phyloP scores from a whole-genome alignment of 2,797 vertebrate genomes.

The Geotrypetes seraphini region DNA sequence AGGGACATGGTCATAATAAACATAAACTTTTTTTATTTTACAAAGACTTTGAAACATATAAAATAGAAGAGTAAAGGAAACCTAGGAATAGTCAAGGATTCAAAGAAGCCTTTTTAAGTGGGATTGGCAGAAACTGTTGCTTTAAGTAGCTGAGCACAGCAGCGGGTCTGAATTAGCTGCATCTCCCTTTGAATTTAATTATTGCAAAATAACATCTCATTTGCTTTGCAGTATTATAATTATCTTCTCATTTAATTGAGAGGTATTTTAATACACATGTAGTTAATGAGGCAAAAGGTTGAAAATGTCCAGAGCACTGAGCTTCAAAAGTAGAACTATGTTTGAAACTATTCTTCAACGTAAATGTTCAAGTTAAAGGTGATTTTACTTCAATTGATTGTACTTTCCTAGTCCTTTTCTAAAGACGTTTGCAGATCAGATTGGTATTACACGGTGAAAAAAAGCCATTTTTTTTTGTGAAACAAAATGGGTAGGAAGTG shows the following conservation, averaged over 20 bases:
- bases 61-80: no score
- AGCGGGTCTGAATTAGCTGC: slow-evolving; percentile 39
- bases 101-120: no score
- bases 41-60: no score
- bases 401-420: slow-evolving; percentile 20
- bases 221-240: slow-evolving; percentile 55
- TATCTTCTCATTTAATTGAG: slow-evolving; percentile 50
- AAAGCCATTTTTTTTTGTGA: slow-evolving; percentile 14
- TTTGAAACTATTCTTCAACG: slow-evolving; percentile 30
- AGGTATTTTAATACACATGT: slow-evolving; percentile 50
- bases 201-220: slow-evolving; percentile 55
- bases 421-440: slow-evolving; percentile 29
- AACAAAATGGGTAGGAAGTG: slow-evolving; percentile 19
- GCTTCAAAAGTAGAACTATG: slow-evolving; percentile 40
- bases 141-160: slow-evolving; percentile 32
- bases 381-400: slow-evolving; percentile 24
- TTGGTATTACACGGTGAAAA: slow-evolving; percentile 17
- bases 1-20: no score
- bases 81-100: no score
- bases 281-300: slow-evolving; percentile 51
- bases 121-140: no score
- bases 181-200: slow-evolving; percentile 53
- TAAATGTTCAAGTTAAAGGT: slow-evolving; percentile 17
- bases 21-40: no score
- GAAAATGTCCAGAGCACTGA: slow-evolving; percentile 36